Percentiles rank a stretch among this genome's conserved stretches.
These are phyloP conservation scores for Hermodice carunculata DNA, from an alignment of 2,888 invertebrate species.

Conservation along the genomic window DNA sequence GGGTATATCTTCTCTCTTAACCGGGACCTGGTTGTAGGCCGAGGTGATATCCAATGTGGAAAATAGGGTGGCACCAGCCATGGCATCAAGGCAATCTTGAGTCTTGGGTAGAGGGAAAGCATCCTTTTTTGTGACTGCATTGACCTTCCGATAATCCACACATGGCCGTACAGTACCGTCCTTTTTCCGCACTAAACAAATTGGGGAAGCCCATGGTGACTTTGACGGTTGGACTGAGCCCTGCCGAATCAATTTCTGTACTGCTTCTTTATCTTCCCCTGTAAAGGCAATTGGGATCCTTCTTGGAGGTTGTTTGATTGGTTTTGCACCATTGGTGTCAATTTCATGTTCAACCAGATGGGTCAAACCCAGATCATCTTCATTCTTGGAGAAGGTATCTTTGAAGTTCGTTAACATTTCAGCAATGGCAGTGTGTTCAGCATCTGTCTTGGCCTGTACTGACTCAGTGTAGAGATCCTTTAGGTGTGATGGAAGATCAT, in stretches of 20 bases:
- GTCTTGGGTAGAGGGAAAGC: not conserved
- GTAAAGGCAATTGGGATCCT: not conserved
- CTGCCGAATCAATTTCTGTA: not conserved
- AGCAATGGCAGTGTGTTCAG: no score
- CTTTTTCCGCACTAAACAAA: not conserved
- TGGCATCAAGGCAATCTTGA: not conserved
- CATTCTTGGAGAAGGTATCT: no score
- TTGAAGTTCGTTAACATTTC: no score
- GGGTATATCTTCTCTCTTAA: constrained; percentile 2
- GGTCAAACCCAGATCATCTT: constrained; percentile 1
- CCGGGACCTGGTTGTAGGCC: not conserved
- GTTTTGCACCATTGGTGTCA: not conserved
- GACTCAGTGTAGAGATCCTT: no score
- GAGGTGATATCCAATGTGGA: not conserved
- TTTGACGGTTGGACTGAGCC: not conserved
- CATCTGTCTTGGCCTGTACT: no score
- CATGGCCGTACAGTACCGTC: not conserved
- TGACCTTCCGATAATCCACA: constrained; percentile 1
- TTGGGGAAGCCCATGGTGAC: not conserved
- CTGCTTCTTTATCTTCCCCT: not conserved
- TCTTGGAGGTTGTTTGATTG: not conserved
- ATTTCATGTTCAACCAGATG: not conserved
- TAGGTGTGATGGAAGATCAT: no score
- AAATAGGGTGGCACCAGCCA: not conserved
- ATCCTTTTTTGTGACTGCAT: not conserved